Percentiles rank a stretch among this genome's conserved stretches.
phyloP scores from a whole-genome alignment of 2,113 vertebrate genomes.

The Engystomops pustulosus region DNA sequence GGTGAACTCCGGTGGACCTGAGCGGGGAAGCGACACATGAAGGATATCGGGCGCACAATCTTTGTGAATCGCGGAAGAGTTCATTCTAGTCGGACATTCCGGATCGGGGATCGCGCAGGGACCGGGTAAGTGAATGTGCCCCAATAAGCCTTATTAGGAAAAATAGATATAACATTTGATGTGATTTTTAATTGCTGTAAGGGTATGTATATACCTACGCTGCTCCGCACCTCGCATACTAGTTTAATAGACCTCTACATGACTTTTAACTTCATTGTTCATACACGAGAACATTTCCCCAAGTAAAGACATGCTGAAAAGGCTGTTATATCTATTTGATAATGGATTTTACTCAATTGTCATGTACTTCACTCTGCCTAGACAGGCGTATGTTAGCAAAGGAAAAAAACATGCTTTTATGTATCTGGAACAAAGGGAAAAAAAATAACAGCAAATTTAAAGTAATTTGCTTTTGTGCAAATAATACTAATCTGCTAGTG shows the following conservation, averaged over 20 bases:
- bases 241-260: constrained; percentile 68
- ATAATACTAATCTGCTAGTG: constrained; percentile 55
- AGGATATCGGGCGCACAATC: no score
- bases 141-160: no score
- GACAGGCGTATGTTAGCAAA: constrained; percentile 66
- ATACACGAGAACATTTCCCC: constrained; percentile 71
- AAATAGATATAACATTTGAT: background rate
- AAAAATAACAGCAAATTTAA: constrained; percentile 64
- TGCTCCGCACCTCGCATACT: constrained; percentile 50
- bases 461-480: constrained; percentile 74
- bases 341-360: constrained; percentile 75
- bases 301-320: constrained; percentile 70
- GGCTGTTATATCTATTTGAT: constrained; percentile 73
- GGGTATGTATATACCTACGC: constrained; percentile 1
- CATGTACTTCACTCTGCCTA: constrained; percentile 72
- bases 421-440: constrained; percentile 69
- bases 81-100: no score
- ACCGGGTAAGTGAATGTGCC: no score
- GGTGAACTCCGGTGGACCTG: no score
- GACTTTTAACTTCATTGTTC: constrained; percentile 67
- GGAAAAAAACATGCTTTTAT: constrained; percentile 71
- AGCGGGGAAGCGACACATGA: no score
- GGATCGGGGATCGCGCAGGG: no score
- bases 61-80: no score
- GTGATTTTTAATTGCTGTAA: background rate